Conservation (phyloP, 2,888 invertebrate species). For the Drosophila phalerata region DNA sequence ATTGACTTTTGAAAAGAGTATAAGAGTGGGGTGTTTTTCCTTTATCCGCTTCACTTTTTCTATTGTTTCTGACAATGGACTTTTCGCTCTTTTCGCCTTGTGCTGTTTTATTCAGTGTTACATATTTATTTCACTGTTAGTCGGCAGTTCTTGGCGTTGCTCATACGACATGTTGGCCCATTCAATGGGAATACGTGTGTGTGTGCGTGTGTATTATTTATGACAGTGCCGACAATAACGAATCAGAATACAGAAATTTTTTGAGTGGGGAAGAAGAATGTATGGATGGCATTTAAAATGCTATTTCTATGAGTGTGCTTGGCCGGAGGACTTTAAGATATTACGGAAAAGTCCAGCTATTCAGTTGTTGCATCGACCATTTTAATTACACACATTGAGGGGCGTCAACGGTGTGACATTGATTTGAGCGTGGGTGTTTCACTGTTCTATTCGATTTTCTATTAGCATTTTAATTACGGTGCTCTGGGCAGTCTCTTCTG, state of each 20-base stretch:
- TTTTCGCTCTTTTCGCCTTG: conserved; percentile 23
- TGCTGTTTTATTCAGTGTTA: conserved; percentile 43
- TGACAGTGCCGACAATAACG: conserved; percentile 48
- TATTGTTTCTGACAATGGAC: conserved; percentile 36
- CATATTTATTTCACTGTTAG: conserved; percentile 31
- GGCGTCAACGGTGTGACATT: conserved; percentile 26
- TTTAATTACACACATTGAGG: conserved; percentile 54
- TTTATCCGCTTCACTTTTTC: conserved; percentile 22
- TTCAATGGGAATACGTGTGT: conserved; percentile 26
- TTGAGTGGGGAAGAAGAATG: conserved; percentile 29
- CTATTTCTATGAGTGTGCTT: conserved; percentile 25
- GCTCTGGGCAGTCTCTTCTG: conserved; percentile 9
- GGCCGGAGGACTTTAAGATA: not conserved
- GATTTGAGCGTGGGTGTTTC: conserved; percentile 45
- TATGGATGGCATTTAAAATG: conserved; percentile 48
- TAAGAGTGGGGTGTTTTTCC: conserved; percentile 2
- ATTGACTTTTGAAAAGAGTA: conserved; percentile 1
- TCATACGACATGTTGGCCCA: conserved; percentile 45
- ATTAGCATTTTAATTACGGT: conserved; percentile 65
- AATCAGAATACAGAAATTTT: conserved; percentile 11
- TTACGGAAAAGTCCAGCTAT: conserved; percentile 13
- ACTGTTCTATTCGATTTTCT: conserved; percentile 38
- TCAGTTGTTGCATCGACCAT: conserved; percentile 25
- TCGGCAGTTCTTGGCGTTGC: conserved; percentile 28
- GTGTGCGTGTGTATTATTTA: conserved; percentile 51